Percentiles rank a stretch among this genome's conserved stretches.
These are phyloP conservation scores for Zingel zingel DNA, from an alignment of 2,113 vertebrate species.

Conservation along the genomic window DNA sequence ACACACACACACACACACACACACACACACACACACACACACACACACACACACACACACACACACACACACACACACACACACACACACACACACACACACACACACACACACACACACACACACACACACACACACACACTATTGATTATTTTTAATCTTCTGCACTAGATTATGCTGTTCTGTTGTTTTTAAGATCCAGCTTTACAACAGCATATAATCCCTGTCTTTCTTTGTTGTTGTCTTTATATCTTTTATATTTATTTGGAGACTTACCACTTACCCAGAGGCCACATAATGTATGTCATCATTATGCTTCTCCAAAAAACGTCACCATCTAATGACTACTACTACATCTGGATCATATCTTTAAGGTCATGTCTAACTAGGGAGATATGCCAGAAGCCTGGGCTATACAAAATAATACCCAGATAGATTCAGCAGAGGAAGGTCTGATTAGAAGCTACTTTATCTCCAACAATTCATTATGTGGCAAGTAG, in stretches of 20 bases:
- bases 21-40: slow-evolving; percentile 50
- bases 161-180: not conserved
- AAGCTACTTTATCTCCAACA: not conserved
- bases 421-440: not conserved
- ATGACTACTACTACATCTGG: not conserved
- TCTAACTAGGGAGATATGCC: not conserved
- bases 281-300: not conserved
- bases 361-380: not conserved
- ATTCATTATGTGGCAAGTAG: not conserved
- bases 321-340: not conserved
- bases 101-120: slow-evolving; percentile 54
- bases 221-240: not conserved
- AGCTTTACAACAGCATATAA: not conserved
- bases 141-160: not conserved
- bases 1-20: slow-evolving; percentile 30
- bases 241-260: not conserved
- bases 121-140: slow-evolving; percentile 15
- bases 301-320: not conserved
- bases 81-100: slow-evolving; percentile 37
- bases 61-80: slow-evolving; percentile 9
- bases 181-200: not conserved
- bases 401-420: not conserved
- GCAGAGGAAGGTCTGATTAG: not conserved
- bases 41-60: slow-evolving; percentile 35
- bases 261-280: not conserved